These are phyloP conservation scores for Tenrec ecaudatus DNA, from an alignment of 2,113 vertebrate genomes.

Conservation along the genomic window DNA sequence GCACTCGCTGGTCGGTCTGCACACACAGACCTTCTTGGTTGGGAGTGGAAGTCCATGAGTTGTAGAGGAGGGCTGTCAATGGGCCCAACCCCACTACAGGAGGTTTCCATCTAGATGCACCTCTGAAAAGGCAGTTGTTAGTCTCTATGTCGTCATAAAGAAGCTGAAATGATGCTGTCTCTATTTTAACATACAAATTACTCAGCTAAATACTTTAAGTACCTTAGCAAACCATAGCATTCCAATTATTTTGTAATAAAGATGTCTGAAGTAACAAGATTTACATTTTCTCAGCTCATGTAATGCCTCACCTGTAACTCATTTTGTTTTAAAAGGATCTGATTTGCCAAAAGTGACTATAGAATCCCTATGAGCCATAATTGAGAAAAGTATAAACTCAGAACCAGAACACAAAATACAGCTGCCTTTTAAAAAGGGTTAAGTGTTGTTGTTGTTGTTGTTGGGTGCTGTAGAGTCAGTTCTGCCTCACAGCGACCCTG, in stretches of 20 bases:
- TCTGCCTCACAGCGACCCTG: no score
- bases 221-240: neutral
- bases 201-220: neutral
- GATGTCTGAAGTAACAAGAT: neutral
- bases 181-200: neutral
- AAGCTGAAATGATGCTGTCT: neutral
- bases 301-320: conserved; percentile 17
- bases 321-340: conserved; percentile 26
- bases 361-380: conserved; percentile 15
- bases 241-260: neutral
- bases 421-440: conserved; percentile 9
- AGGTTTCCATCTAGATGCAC: neutral
- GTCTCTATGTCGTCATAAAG: neutral
- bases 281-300: neutral
- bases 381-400: conserved; percentile 47
- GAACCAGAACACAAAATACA: conserved; percentile 15
- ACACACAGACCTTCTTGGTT: no score
- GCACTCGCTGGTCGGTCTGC: accelerated
- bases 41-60: neutral
- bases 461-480: no score
- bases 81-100: neutral
- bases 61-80: neutral
- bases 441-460: no score
- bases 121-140: neutral
- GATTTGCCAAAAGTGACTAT: conserved; percentile 19